Conservation (phyloP, 1,140 invertebrate species). For the Sycophaga agraensis region DNA sequence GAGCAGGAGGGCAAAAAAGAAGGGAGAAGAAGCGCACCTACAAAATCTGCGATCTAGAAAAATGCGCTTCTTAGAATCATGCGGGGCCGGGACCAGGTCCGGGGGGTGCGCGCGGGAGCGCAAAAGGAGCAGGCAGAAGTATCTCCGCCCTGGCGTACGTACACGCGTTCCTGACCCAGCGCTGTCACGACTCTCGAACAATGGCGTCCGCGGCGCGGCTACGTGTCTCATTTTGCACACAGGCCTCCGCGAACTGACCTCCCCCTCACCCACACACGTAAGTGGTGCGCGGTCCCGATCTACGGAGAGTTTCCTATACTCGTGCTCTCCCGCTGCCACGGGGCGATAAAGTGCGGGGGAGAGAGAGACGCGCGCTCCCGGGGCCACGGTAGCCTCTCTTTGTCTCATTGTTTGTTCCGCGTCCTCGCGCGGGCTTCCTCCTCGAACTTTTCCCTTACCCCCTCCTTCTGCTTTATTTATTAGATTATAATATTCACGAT, state of each 20-base stretch:
- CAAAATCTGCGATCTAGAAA: conserved; percentile 24
- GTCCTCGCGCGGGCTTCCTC: not conserved
- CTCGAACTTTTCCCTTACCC: not conserved
- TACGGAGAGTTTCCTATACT: not conserved
- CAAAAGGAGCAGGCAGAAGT: conserved; percentile 24
- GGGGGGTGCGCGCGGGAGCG: not conserved
- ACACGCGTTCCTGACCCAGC: conserved; percentile 36
- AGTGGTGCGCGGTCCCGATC: conserved; percentile 17
- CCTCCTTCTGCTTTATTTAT: conserved; percentile 25
- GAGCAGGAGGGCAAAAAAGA: not conserved
- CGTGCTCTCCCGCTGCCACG: conserved; percentile 1
- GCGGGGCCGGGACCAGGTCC: not conserved
- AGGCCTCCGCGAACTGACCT: too few relatives aligned
- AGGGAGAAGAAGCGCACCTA: conserved; percentile 12
- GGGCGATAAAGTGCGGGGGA: conserved; percentile 17
- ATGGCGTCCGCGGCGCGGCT: conserved; percentile 30
- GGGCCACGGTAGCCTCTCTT: conserved; percentile 7
- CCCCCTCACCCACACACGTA: too few relatives aligned
- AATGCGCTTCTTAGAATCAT: conserved; percentile 23
- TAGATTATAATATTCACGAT: conserved; percentile 27
- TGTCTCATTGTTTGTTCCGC: conserved; percentile 28
- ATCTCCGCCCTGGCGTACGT: conserved; percentile 29
- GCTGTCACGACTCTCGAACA: conserved; percentile 38
- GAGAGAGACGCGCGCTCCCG: not conserved
- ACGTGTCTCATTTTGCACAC: conserved; percentile 36